Base-by-base conservation (phyloP, 1,140 invertebrate genomes). In the Zophobas atratus region DNA sequence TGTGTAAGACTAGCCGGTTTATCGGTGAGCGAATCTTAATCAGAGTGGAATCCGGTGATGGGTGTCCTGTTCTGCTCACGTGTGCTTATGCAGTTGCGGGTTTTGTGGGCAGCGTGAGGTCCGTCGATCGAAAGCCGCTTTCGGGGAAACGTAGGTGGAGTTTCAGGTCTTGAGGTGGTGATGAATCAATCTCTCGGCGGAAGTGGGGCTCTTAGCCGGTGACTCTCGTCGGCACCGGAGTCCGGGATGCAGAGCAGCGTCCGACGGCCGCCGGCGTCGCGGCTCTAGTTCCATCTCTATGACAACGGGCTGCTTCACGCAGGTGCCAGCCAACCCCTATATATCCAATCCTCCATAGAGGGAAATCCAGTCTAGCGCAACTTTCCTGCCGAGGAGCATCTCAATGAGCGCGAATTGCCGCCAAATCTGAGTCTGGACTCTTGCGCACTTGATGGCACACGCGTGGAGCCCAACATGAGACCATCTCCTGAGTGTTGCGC, bases 311-410 rank as follows among this genome's bases (percentile, higher is more conserved):
- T 71, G 34, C 60, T 80, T 55, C 77, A 81, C 81, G 81, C 80
- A 81, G 81, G 80, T 81, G 80, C 81, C 80, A 76, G 78, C 51
- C 78, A 63, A 78, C 81, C 77, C 76, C 53, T 82, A 82, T 82
- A 82, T 76, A 73, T 72, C 48, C 60, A 60, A 75, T 76, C 41
- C 56, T 60, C 51, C 72, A 57, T 73, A 74, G 56, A 74, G 39
- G 49, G 74, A 74, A 46, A 80, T 77, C 60, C 80, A 82, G 81
- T 82, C 67, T 53, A 49, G 53, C 77, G 77, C 67, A 41, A 67
- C 36, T 67, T 67, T 32, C 77, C 48, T 53, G 8, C 56, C 49
- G 63, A 43, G 39, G 49, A 73, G 70, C n/a, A 53, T 33, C 36
- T 33, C 34, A 46, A 77, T 57, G 33, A 49, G 60, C 55, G 76